phyloP scores from a whole-genome alignment of 2,888 invertebrate species.

The Orthosia cruda region DNA sequence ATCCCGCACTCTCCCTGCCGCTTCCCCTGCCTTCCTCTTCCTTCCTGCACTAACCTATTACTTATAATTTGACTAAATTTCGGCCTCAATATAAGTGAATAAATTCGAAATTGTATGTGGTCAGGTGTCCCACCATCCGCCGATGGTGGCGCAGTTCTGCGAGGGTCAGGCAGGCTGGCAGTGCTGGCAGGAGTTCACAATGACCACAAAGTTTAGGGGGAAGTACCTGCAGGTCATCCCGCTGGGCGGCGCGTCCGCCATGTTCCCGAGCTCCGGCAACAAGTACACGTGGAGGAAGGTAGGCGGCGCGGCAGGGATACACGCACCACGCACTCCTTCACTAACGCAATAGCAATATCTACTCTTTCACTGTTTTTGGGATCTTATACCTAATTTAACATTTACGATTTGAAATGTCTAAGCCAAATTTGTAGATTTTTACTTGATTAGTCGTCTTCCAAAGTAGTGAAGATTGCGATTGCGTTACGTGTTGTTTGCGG shows the following conservation, averaged over 20 bases:
- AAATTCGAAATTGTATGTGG: slow-evolving; percentile 67
- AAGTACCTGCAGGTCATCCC: slow-evolving; percentile 98
- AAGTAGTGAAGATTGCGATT: slow-evolving; percentile 8
- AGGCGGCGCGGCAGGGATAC: slow-evolving; percentile 41
- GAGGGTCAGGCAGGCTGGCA: slow-evolving; percentile 97
- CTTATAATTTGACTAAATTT: slow-evolving; percentile 20
- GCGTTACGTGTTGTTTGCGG: slow-evolving; percentile 16
- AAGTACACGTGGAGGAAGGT: slow-evolving; percentile 99
- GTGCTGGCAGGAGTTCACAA: slow-evolving; percentile 99
- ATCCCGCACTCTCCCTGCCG: slow-evolving; percentile 14
- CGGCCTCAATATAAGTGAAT: slow-evolving; percentile 36
- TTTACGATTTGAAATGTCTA: background rate
- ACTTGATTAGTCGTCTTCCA: background rate
- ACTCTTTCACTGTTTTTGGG: background rate
- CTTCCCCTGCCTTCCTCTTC: slow-evolving; percentile 33
- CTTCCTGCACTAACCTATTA: slow-evolving; percentile 67
- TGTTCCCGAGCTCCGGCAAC: slow-evolving; percentile 93
- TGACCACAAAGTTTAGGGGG: slow-evolving; percentile 99
- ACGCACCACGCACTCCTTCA: background rate
- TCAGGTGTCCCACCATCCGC: slow-evolving; percentile 99
- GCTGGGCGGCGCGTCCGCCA: slow-evolving; percentile 94
- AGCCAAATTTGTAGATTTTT: background rate
- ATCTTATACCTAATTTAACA: background rate
- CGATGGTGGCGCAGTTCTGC: slow-evolving; percentile 98
- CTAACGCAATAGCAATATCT: slow-evolving; percentile 9